These are phyloP conservation scores for Brachymystax lenok DNA, from an alignment of 2,797 vertebrate species.

Conservation along the genomic window DNA sequence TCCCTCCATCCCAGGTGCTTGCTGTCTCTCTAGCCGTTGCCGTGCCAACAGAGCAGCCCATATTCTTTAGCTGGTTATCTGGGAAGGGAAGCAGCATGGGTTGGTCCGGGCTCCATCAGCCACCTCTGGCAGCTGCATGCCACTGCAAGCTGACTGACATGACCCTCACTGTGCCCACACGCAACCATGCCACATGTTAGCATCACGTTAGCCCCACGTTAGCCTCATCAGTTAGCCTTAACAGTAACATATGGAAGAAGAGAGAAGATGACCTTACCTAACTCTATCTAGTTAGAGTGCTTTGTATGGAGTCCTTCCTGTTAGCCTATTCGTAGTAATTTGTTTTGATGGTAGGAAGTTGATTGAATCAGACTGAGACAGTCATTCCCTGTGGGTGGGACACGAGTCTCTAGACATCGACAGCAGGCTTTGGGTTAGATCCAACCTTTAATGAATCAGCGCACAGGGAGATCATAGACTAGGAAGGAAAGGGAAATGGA, in stretches of 20 bases:
- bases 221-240: not conserved
- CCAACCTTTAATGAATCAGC: not conserved
- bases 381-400: slow-evolving; percentile 1
- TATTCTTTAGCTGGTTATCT: slow-evolving; percentile 23
- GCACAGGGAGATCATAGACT: not conserved
- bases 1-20: slow-evolving; percentile 23
- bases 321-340: not conserved
- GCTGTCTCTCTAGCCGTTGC: slow-evolving; percentile 31
- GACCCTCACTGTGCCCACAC: slow-evolving; percentile 17
- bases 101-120: slow-evolving; percentile 26
- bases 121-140: slow-evolving; percentile 35
- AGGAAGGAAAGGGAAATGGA: not conserved
- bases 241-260: not conserved
- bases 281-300: not conserved
- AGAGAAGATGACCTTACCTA: not conserved
- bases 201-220: not conserved
- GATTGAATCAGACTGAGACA: not conserved
- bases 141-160: slow-evolving; percentile 27
- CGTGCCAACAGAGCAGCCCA: slow-evolving; percentile 25
- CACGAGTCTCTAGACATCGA: not conserved
- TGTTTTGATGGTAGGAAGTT: not conserved
- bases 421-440: not conserved
- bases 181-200: not conserved
- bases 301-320: not conserved
- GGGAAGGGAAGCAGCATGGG: not conserved